phyloP scores from a whole-genome alignment of 1,140 invertebrate species.

The Melanaphis sacchari region DNA sequence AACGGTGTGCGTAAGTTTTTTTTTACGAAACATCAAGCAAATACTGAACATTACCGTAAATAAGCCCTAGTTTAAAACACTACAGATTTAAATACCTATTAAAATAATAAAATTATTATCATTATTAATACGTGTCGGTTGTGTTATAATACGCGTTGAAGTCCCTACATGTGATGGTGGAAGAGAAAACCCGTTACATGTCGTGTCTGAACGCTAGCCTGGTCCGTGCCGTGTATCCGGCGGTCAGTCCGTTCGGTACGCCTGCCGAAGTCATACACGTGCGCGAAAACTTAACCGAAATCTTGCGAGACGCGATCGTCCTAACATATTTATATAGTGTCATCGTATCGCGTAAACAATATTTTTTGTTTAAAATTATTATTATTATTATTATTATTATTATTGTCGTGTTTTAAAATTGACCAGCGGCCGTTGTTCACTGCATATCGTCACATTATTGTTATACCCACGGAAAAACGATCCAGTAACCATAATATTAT shows the following conservation, averaged over 20 bases:
- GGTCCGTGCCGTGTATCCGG: background rate
- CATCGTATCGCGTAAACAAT: background rate
- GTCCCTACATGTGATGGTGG: background rate
- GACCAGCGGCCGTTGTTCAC: no score
- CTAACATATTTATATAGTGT: background rate
- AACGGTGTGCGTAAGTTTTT: no score
- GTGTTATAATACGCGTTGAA: background rate
- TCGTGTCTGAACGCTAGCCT: background rate
- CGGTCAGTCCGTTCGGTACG: background rate
- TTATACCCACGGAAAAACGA: background rate
- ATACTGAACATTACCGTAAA: no score
- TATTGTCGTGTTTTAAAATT: background rate
- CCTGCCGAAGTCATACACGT: background rate
- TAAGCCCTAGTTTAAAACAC: no score
- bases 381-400: no score
- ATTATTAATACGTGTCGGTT: background rate
- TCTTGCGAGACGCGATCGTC: background rate
- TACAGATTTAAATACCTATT: background rate
- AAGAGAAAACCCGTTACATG: conserved; percentile 19
- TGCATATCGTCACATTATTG: background rate
- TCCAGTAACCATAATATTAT: background rate
- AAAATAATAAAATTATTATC: background rate
- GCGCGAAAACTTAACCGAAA: background rate
- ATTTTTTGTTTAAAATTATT: background rate
- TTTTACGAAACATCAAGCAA: no score